A percentile compares a stretch with the other conserved stretches of the same genome.
These are phyloP conservation scores for Illadopsis cleaveri DNA, from an alignment of 2,113 vertebrate genomes.

Conservation along the genomic window DNA sequence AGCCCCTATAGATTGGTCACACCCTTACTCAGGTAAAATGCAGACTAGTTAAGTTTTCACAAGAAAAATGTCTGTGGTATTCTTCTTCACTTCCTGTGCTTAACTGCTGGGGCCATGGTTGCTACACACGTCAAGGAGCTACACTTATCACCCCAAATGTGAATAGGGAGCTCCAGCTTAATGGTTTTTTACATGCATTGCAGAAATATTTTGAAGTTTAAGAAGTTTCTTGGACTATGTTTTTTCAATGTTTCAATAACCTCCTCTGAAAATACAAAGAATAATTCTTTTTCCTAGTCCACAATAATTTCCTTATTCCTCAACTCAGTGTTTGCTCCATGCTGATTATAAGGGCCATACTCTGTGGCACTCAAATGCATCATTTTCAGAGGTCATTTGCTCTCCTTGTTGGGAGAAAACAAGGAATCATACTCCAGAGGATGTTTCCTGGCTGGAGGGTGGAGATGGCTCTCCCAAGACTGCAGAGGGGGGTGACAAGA, in stretches of 20 bases:
- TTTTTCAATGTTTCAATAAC: not conserved
- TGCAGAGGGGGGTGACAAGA: accelerated
- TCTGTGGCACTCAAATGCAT: not conserved
- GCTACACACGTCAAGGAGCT: not conserved
- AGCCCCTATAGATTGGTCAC: not conserved
- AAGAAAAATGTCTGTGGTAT: constrained; percentile 51
- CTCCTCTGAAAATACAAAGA: not conserved
- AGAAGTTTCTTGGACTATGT: not conserved
- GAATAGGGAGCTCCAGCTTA: not conserved
- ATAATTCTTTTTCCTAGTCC: not conserved
- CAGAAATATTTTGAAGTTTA: not conserved
- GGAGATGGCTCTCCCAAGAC: not conserved
- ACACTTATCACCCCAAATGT: not conserved
- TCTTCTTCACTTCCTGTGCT: constrained; percentile 57
- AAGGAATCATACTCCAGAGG: not conserved
- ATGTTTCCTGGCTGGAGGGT: accelerated
- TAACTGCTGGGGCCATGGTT: constrained; percentile 28
- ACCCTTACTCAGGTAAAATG: constrained; percentile 4
- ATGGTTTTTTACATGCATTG: not conserved
- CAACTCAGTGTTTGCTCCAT: not conserved
- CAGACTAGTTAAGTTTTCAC: not conserved
- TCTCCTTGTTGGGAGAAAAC: not conserved
- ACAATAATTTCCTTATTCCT: not conserved
- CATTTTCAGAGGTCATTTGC: not conserved
- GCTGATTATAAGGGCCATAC: not conserved